Conservation (phyloP, 2,888 invertebrate genomes). For the Miltochrista miniata region DNA sequence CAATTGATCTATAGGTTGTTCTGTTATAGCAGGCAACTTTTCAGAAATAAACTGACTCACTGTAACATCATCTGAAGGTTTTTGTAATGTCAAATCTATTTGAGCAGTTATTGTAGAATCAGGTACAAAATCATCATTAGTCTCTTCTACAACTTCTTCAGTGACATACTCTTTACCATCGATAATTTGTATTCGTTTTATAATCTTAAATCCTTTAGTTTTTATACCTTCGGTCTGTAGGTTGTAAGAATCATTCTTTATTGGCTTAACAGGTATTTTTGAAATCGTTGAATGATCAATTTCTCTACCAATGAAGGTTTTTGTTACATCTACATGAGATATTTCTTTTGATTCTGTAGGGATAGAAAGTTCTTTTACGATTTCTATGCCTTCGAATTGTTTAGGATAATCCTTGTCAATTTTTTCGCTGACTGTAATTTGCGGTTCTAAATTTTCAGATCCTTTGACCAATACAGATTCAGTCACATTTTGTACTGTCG, state of each 20-base stretch:
- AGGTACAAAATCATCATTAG: slow-evolving; percentile 67
- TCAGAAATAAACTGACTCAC: neutral
- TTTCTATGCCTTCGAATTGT: slow-evolving; percentile 15
- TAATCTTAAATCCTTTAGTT: slow-evolving; percentile 79
- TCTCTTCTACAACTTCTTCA: slow-evolving; percentile 88
- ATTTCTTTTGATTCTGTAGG: slow-evolving; percentile 23
- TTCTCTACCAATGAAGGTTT: slow-evolving; percentile 49
- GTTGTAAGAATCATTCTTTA: slow-evolving; percentile 1
- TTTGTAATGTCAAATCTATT: slow-evolving; percentile 49
- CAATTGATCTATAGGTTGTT: no score
- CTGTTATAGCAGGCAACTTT: neutral
- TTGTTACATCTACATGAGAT: slow-evolving; percentile 40
- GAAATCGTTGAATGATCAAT: slow-evolving; percentile 40
- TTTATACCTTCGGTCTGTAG: slow-evolving; percentile 57
- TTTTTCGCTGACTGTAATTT: slow-evolving; percentile 6
- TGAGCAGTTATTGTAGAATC: slow-evolving; percentile 56
- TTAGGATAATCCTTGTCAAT: slow-evolving; percentile 10
- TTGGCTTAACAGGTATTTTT: slow-evolving; percentile 12
- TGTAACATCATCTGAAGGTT: slow-evolving; percentile 1
- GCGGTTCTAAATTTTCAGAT: neutral
- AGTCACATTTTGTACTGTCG: neutral
- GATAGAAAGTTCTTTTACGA: neutral
- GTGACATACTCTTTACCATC: slow-evolving; percentile 90
- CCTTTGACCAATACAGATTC: no score
- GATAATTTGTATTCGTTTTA: slow-evolving; percentile 86